These are phyloP conservation scores for Oryzias dopingdopingensis DNA, from an alignment of 2,797 vertebrate genomes.

Conservation along the genomic window DNA sequence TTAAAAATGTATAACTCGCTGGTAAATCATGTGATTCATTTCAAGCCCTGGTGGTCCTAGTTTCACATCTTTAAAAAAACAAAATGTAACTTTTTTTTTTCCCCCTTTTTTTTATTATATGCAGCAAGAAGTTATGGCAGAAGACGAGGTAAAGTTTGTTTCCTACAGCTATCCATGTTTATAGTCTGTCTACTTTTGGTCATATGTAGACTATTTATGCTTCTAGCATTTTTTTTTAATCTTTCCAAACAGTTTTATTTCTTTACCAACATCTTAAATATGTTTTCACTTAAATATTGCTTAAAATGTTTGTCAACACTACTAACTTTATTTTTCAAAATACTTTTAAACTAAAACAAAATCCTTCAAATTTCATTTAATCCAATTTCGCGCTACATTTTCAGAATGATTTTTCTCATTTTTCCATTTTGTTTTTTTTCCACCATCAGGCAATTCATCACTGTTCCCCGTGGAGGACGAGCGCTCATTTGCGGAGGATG, in stretches of 20 bases:
- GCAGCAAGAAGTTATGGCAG: constrained; percentile 99
- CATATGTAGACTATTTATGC: constrained; percentile 23
- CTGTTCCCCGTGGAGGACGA: constrained; percentile 98
- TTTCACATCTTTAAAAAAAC: constrained; percentile 7
- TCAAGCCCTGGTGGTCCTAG: constrained; percentile 2
- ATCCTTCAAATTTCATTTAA: constrained; percentile 6
- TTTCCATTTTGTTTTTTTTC: constrained; percentile 10
- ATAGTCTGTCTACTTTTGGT: constrained; percentile 18
- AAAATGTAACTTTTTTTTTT: neutral
- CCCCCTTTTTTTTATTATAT: constrained; percentile 85
- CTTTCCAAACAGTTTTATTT: no score
- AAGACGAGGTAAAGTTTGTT: constrained; percentile 92
- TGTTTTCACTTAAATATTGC: no score
- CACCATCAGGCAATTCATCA: constrained; percentile 88
- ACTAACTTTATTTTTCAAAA: neutral
- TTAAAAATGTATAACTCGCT: no score
- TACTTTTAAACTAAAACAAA: constrained; percentile 7
- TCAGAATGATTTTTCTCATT: constrained; percentile 5
- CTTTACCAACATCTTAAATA: no score
- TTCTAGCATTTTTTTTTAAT: constrained; percentile 25
- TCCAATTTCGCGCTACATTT: neutral
- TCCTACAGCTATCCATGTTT: constrained; percentile 1
- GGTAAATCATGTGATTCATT: neutral
- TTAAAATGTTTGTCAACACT: no score
- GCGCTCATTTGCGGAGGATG: constrained; percentile 91